Evolutionary conservation across 2,888 invertebrate genomes (phyloP).

Genomic region (Epinotia ramella): DNA sequence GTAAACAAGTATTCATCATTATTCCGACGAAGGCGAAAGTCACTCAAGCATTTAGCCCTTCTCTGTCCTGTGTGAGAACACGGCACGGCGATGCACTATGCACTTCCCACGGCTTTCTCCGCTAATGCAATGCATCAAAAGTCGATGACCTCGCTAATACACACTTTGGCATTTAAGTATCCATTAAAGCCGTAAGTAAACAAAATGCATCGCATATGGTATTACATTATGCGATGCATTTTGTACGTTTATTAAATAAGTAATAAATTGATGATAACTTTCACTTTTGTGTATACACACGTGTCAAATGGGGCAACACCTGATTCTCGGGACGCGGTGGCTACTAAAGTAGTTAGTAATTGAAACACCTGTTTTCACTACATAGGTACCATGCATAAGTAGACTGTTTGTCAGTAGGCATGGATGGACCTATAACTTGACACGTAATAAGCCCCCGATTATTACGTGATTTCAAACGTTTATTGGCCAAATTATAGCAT

Average conservation of each 20-base stretch:
- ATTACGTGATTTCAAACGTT: no score
- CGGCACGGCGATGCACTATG: conserved; percentile 32
- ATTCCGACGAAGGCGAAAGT: conserved; percentile 44
- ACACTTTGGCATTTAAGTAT: conserved; percentile 22
- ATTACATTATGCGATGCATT: not conserved
- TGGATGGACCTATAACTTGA: no score
- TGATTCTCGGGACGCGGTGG: not conserved
- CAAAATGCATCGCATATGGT: no score
- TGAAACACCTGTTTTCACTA: not conserved
- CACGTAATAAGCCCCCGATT: no score
- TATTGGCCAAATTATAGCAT: no score
- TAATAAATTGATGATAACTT: not conserved
- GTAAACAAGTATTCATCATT: not conserved
- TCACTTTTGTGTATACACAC: not conserved
- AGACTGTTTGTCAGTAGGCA: no score
- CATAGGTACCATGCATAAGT: no score
- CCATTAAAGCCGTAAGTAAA: no score
- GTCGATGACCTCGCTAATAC: conserved; percentile 44
- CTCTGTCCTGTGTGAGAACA: conserved; percentile 16
- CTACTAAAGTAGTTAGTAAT: no score
- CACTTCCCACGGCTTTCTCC: conserved; percentile 50
- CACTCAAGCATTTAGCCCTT: conserved; percentile 34
- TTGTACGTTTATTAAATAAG: not conserved
- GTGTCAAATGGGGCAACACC: not conserved
- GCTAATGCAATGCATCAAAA: conserved; percentile 28